Base-by-base conservation (phyloP, 2,888 invertebrate species). In the Volucella zonaria region DNA sequence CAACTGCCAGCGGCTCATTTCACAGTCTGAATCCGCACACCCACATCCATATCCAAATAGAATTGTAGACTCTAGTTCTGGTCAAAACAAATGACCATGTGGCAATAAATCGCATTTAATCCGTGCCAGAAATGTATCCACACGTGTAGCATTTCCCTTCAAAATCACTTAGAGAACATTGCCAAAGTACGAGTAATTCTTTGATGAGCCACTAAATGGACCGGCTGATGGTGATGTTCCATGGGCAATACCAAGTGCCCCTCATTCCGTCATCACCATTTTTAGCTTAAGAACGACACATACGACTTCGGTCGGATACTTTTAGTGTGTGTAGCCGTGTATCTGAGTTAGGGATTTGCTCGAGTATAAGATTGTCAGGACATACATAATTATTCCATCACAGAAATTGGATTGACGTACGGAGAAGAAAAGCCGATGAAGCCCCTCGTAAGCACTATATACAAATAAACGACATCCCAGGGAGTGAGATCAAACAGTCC, bases 31-130 rank as follows among this genome's bases (percentile, higher is more conserved):
- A 31, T 68, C 15, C 38, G 14, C n/a, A 9, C 38, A n/a, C 70
- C 23, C 49, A 64, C 61, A 54, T 54, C 12, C 66, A 47, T 56
- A 71, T 31, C 66, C 64, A 64, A 74, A 31, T 47, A 58, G n/a
- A 45, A 58, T 23, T 12, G 51, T 38, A 42, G 38, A 10, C 15
- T 43, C 12, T 15, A 38, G 38, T 56, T 51, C 70, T 49, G 47
- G 54, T 14, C 58, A 1, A 68, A 73, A 64, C 51, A 61, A 73
- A 81, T 73, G 43, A 73, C 52, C 73, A 71, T 76, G 67, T 77
- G 73, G 68, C 73, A 77, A 71, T 83, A 79, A 71, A 79, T 83
- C 42, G 70, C 76, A 71, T 81, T 73, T 81, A 81, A 85, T 85
- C 68, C 64, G 52, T 68, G 67, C 56, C 52, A 58, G 51, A 78